Base-by-base conservation (phyloP, 2,113 vertebrate genomes). In the Mirza zaza region DNA sequence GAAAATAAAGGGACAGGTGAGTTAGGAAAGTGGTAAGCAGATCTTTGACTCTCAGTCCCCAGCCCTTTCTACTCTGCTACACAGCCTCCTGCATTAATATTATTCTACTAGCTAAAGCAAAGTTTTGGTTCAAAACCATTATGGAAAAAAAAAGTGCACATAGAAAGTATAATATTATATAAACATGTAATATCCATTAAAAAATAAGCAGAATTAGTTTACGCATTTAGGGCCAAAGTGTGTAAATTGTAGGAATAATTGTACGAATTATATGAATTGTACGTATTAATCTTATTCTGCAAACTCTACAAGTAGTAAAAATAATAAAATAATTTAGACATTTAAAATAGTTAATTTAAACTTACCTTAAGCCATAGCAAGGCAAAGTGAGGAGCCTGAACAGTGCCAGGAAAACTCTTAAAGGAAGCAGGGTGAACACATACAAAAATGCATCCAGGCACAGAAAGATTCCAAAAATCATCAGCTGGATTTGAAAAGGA, bases 371-470 rank as follows among this genome's bases (percentile, higher is more conserved):
- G 96, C 99, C 99, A 96, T 99, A 99, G 98, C 99, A 99, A 59
- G 99, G 99, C 97, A 99, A 98, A 42, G 99, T 99, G 98, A 99
- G 97, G 97, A 99, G 98, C 88, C 99, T 98, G 96, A 99, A 99
- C 48, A 99, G 94, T 5, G 99, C 99, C 98, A 99, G 99, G 96
- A 99, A 98, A 82, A 99, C 99, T 98, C 99, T 98, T 89, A 99
- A 97, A 67, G 99, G 99, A 91, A 99, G 99, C 87, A 99, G 98
- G 12, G 99, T 99, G 98, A 99, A 99, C 96, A 99, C 98, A 73
- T 99, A 99, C 52, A 99, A 99, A 98, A 99, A 99, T 39, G 99
- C 99, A 75, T 99, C 99, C 98, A 99, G 98, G 98, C 99, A 99
- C 97, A 99, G 98, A 98, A 99, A 99, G 98, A 99, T 99, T 90